Conservation (phyloP, 2,113 vertebrate species). For the Thunnus maccoyii region DNA sequence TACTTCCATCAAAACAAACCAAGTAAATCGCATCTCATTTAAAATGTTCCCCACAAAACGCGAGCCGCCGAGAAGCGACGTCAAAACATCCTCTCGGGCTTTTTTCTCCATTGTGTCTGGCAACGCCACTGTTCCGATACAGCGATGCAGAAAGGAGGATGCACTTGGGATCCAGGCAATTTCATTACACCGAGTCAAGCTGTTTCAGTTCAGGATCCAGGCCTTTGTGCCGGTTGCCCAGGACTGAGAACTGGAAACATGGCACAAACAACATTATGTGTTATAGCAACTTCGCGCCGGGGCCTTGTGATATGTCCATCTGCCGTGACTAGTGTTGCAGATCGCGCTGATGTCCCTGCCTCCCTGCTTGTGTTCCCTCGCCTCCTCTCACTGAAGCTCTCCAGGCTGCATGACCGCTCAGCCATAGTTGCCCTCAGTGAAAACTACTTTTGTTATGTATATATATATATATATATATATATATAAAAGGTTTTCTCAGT, state of each 20-base stretch:
- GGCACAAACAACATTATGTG: slow-evolving; percentile 61
- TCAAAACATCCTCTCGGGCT: slow-evolving; percentile 27
- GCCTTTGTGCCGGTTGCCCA: slow-evolving; percentile 56
- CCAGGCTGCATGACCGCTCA: slow-evolving; percentile 51
- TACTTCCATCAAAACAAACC: slow-evolving; percentile 12
- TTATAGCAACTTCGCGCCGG: slow-evolving; percentile 58
- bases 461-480: too few species aligned
- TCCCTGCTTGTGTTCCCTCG: slow-evolving; percentile 51
- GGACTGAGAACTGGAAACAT: slow-evolving; percentile 57
- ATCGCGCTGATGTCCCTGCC: slow-evolving; percentile 53
- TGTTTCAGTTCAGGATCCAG: slow-evolving; percentile 73
- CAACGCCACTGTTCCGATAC: slow-evolving; percentile 43
- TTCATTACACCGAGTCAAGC: slow-evolving; percentile 74
- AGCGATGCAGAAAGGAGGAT: slow-evolving; percentile 56
- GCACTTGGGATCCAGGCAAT: slow-evolving; percentile 65
- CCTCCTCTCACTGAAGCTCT: slow-evolving; percentile 46
- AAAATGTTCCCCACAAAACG: background rate
- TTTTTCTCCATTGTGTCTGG: slow-evolving; percentile 21
- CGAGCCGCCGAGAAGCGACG: background rate
- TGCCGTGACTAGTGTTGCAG: slow-evolving; percentile 68
- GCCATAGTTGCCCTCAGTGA: slow-evolving; percentile 26
- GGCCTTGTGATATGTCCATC: slow-evolving; percentile 72
- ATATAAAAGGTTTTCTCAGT: background rate
- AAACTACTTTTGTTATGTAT: slow-evolving; percentile 32
- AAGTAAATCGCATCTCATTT: slow-evolving; percentile 15